Evolutionary conservation across 2,888 invertebrate species (phyloP).

Genomic region (Scelioninae gen. 2): DNA sequence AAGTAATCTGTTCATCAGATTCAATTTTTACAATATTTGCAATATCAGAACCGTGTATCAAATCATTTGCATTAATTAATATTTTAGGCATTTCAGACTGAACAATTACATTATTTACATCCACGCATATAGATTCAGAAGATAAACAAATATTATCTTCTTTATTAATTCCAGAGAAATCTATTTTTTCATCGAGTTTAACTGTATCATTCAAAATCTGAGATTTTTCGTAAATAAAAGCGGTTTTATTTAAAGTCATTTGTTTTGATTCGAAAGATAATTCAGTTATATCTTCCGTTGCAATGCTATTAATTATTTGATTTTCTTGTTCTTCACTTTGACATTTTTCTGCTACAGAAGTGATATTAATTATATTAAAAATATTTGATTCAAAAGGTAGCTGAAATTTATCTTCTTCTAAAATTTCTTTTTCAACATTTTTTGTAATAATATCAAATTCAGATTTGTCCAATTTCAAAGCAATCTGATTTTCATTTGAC

Average conservation of each 20-base stretch:
- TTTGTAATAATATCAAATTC: background rate
- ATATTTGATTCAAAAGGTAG: background rate
- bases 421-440: background rate
- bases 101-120: background rate
- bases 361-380: background rate
- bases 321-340: background rate
- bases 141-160: background rate
- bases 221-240: background rate
- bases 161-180: background rate
- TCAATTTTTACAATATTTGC: background rate
- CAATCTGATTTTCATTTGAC: no score
- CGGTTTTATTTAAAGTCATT: background rate
- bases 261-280: background rate
- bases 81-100: background rate
- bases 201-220: background rate
- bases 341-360: background rate
- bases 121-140: background rate
- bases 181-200: background rate
- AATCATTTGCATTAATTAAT: background rate
- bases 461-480: background rate
- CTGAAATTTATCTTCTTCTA: no score
- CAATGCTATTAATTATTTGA: background rate
- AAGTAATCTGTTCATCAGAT: background rate
- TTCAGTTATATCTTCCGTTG: conserved; percentile 12
- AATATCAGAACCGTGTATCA: background rate